Conservation (phyloP, 2,797 vertebrate species). For the Balearica regulorum region DNA sequence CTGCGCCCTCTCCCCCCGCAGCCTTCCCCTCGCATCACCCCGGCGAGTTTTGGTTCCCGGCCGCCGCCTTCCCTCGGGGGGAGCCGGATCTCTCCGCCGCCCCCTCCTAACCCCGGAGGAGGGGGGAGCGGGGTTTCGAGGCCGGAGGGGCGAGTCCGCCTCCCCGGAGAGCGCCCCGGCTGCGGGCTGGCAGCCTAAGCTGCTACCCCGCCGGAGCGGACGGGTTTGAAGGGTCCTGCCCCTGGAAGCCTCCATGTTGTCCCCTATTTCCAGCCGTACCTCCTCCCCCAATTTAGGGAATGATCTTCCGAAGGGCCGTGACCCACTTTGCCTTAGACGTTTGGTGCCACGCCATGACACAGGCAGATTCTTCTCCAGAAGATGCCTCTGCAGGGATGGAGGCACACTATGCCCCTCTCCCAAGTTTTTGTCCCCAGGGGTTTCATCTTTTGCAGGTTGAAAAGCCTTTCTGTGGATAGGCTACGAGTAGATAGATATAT, state of each 20-base stretch:
- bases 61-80: background rate
- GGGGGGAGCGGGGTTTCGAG: constrained; percentile 19
- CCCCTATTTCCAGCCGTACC: background rate
- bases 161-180: background rate
- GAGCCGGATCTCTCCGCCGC: background rate
- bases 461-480: background rate
- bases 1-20: background rate
- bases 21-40: background rate
- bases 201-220: background rate
- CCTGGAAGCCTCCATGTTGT: background rate
- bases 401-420: background rate
- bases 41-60: background rate
- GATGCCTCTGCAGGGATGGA: background rate
- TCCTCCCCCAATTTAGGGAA: background rate
- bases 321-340: constrained; percentile 3
- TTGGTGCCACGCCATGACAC: background rate
- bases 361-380: background rate
- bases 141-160: background rate
- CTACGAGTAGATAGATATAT: background rate
- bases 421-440: background rate
- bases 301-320: background rate
- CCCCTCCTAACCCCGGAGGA: background rate
- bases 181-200: background rate
- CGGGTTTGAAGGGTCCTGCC: background rate
- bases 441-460: background rate